These are phyloP conservation scores for Leptestheria dahalacensis DNA, from an alignment of 1,140 invertebrate species.

Conservation along the genomic window DNA sequence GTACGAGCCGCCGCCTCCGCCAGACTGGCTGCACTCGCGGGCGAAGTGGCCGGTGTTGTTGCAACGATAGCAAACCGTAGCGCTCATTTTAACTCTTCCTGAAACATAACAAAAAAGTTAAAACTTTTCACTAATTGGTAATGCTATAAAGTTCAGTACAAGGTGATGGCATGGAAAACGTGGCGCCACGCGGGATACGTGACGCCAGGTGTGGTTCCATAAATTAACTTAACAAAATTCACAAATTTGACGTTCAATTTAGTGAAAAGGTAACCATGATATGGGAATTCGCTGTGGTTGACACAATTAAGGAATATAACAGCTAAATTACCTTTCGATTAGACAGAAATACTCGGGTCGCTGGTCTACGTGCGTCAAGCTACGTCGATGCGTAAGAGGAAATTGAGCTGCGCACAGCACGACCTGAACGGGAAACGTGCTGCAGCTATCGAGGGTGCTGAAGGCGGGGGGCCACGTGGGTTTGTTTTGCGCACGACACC, in stretches of 20 bases:
- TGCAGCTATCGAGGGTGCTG: neutral
- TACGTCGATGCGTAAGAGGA: neutral
- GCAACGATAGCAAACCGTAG: constrained; percentile 71
- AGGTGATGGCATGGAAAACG: neutral
- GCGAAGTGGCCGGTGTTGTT: constrained; percentile 85
- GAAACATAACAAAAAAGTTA: neutral
- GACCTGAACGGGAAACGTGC: neutral
- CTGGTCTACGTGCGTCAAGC: neutral
- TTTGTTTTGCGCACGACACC: neutral
- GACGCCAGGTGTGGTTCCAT: too few relatives aligned
- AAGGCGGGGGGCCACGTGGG: neutral
- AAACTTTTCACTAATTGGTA: neutral
- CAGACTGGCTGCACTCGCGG: constrained; percentile 74
- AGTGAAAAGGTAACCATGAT: too few relatives aligned
- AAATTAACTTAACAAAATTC: too few relatives aligned
- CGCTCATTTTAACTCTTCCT: constrained; percentile 5
- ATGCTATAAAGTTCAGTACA: neutral
- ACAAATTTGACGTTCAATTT: too few relatives aligned
- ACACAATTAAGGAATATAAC: too few relatives aligned
- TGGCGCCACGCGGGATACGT: too few relatives aligned
- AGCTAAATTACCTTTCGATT: neutral
- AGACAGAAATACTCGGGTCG: neutral
- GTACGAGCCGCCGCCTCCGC: constrained; percentile 46
- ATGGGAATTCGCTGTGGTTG: too few relatives aligned
- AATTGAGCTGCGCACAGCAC: neutral